Evolutionary conservation across 1,140 invertebrate genomes (phyloP).

Genomic region (Hormaphis cornu): DNA sequence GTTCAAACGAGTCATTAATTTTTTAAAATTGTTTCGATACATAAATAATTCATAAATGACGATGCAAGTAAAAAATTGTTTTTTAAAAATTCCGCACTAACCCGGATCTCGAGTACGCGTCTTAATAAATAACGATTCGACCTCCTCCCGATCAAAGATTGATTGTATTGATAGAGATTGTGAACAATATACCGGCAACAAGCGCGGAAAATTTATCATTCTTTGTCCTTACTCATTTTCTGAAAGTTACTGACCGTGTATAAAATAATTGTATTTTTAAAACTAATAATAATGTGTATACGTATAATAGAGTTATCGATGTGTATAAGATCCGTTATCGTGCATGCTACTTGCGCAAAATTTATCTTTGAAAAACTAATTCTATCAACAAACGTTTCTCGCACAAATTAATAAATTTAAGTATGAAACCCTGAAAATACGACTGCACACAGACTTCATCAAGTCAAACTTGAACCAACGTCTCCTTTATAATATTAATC

Average conservation of each 20-base stretch:
- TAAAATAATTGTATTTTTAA: conserved; percentile 5
- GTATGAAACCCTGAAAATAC: too few species aligned
- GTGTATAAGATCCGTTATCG: too few species aligned
- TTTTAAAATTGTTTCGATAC: neutral
- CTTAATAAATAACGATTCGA: neutral
- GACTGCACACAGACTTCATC: too few species aligned
- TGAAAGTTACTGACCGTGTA: conserved; percentile 11
- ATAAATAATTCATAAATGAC: neutral
- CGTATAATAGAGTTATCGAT: neutral
- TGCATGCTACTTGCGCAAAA: too few species aligned
- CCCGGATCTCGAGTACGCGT: neutral
- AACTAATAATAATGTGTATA: too few species aligned
- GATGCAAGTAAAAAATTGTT: neutral
- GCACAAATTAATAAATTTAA: too few species aligned
- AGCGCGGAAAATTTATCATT: neutral
- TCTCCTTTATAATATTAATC: too few species aligned
- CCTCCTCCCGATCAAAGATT: neutral
- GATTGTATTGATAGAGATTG: neutral
- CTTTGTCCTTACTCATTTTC: neutral
- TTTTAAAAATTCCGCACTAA: neutral
- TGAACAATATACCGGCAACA: conserved; percentile 4
- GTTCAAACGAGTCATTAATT: neutral
- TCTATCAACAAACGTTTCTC: too few species aligned
- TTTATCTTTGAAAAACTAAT: too few species aligned
- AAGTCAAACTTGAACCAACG: too few species aligned